These are phyloP conservation scores for Argya squamiceps DNA, from an alignment of 2,797 vertebrate genomes.

Conservation along the genomic window DNA sequence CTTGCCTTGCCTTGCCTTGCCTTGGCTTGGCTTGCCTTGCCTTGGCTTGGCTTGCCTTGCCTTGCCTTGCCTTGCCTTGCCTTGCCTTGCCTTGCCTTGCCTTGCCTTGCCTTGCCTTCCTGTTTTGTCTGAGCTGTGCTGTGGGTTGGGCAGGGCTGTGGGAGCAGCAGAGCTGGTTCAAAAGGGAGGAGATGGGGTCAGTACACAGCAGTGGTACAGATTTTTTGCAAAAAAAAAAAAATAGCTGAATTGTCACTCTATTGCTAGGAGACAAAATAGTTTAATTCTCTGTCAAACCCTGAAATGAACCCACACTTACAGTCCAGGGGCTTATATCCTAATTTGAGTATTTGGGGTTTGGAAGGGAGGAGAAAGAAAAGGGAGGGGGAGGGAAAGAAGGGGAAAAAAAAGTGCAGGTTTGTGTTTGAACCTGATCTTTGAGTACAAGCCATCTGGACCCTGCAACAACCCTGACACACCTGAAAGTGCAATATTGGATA, in stretches of 20 bases:
- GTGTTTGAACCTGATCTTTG: background rate
- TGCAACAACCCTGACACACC: background rate
- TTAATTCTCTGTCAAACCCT: background rate
- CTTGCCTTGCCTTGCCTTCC: background rate
- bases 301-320: background rate
- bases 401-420: background rate
- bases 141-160: accelerated
- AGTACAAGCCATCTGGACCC: background rate
- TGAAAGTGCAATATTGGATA: background rate
- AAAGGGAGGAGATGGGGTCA: background rate
- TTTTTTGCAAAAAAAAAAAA: background rate
- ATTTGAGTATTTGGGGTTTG: background rate
- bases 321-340: background rate
- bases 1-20: background rate
- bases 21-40: background rate
- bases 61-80: background rate
- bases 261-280: background rate
- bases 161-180: background rate
- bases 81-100: background rate
- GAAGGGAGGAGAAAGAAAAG: background rate
- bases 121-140: accelerated
- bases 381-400: background rate
- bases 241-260: background rate
- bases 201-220: background rate
- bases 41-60: too few species aligned